phyloP scores from a whole-genome alignment of 2,888 invertebrate genomes.

The Frankliniella intonsa region DNA sequence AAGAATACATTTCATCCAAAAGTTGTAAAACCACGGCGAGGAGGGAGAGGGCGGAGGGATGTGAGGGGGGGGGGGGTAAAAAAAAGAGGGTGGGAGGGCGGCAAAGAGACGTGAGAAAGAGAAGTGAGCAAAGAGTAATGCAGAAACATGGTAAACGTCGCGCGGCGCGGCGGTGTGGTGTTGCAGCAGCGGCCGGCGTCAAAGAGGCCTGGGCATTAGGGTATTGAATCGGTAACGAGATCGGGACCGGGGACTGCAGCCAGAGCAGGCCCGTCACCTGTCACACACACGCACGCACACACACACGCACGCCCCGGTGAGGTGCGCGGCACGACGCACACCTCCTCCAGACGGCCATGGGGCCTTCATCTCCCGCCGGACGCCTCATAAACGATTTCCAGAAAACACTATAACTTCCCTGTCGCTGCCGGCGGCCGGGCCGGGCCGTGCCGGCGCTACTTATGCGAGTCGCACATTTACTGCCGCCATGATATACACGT shows the following conservation, averaged over 20 bases:
- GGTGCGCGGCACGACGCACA: no score
- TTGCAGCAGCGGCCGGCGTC: no score
- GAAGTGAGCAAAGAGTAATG: no score
- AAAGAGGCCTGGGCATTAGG: no score
- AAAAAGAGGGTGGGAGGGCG: no score
- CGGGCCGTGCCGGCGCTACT: background rate
- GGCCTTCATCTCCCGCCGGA: background rate
- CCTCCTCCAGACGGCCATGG: background rate
- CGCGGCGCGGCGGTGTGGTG: no score
- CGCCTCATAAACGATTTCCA: background rate
- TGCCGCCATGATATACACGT: constrained; percentile 2
- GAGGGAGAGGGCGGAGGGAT: background rate
- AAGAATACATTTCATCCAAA: constrained; percentile 25
- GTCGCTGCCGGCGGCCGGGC: background rate
- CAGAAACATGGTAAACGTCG: no score
- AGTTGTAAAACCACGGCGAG: background rate
- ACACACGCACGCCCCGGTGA: background rate
- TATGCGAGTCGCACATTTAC: background rate
- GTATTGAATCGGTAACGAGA: no score
- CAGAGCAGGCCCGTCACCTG: no score
- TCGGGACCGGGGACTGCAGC: no score
- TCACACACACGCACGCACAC: no score
- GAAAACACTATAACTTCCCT: constrained; percentile 11
- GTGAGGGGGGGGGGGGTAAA: background rate
- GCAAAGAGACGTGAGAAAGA: no score